phyloP scores from a whole-genome alignment of 2,113 vertebrate species.

The Fulmarus glacialis region DNA sequence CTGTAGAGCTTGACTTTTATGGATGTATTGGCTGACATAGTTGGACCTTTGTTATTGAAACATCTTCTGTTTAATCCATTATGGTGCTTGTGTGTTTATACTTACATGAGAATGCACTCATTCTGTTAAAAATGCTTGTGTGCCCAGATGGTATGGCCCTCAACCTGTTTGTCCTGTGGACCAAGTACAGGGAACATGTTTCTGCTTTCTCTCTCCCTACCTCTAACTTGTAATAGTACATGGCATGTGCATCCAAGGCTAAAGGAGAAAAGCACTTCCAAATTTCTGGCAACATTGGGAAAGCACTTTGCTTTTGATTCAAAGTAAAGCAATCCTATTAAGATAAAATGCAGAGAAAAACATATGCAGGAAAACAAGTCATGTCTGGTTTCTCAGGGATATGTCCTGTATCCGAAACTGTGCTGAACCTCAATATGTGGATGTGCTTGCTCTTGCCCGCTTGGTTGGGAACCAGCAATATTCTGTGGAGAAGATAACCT shows the following conservation, averaged over 20 bases:
- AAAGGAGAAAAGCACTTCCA: neutral
- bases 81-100: neutral
- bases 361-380: neutral
- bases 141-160: neutral
- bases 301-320: neutral
- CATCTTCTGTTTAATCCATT: neutral
- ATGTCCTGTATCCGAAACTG: neutral
- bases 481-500: neutral
- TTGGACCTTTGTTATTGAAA: neutral
- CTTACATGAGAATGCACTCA: neutral
- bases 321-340: neutral
- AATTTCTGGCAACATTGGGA: neutral
- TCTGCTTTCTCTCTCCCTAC: neutral
- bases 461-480: neutral
- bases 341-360: neutral
- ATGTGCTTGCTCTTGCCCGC: fast-evolving
- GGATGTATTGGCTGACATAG: neutral
- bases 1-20: neutral
- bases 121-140: neutral
- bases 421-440: neutral
- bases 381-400: neutral
- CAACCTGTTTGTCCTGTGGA: neutral
- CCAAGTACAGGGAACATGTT: neutral
- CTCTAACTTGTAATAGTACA: neutral
- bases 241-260: neutral